Evolutionary conservation across 2,113 vertebrate species (phyloP), one percentile per base, ranked within the genome.

Genomic region (Cyanoramphus novaezelandiae): DNA sequence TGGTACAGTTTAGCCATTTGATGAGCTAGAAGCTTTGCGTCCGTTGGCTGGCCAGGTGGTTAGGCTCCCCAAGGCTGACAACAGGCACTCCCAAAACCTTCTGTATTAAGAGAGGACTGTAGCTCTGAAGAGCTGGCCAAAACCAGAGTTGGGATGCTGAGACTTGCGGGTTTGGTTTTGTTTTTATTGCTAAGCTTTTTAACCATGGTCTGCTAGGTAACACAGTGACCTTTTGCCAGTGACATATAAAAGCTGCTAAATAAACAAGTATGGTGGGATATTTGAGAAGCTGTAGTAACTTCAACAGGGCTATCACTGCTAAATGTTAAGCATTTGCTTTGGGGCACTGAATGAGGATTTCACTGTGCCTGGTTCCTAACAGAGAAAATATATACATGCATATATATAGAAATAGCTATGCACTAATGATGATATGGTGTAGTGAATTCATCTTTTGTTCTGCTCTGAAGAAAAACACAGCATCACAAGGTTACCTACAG

Each of bases 361-460:
- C 31, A 11, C 7, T 29, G 11, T 13, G 44, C 23, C 41, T 64
- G n/a, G 9, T 23, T 75, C 44, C 72, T 64, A 44, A 70, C 79
- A 41, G 15, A 37, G 52, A 63, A 85, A 59, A 78, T 39, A 71
- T 13, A 43, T 53, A 28, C 31, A 27, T 39, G 14, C 16, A 59
- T 7, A 31, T 47, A 63, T 15, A 11, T 41, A 41, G 28, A 53
- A 47, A 65, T 6, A 71, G 15, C 29, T 67, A 55, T 5, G 11
- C 3, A 6, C 10, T 67, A 33, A 44, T 60, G 49, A 60, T 27
- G 7, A 29, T 53, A n/a, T 0, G 0, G 5, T 37, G 20, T 24
- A 20, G 33, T 46, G 11, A 62, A n/a, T 75, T 60, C 4, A 35
- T 46, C 27, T 64, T 47, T 55, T 18, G 7, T 44, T 75, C 28